These are phyloP conservation scores for Atlantisia rogersi DNA, from an alignment of 2,113 vertebrate species.

Conservation along the genomic window DNA sequence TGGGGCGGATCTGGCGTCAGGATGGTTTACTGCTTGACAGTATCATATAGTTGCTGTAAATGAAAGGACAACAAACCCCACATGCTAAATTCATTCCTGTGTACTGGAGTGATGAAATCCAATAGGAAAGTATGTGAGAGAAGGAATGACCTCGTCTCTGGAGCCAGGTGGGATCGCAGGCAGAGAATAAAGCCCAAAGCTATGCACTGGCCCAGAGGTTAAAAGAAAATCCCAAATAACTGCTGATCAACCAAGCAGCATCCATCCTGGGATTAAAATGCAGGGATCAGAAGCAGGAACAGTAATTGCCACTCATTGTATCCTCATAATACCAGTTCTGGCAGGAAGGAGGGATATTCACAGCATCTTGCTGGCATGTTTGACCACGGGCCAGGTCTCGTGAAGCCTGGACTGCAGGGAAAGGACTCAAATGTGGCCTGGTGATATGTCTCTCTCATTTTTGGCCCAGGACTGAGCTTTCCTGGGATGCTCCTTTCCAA, in stretches of 20 bases:
- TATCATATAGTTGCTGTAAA: neutral
- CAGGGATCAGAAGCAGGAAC: neutral
- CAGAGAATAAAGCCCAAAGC: neutral
- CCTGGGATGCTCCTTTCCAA: neutral
- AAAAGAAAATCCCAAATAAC: neutral
- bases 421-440: neutral
- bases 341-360: neutral
- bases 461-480: neutral
- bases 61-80: neutral
- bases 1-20: neutral
- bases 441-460: neutral
- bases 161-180: neutral
- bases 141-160: neutral
- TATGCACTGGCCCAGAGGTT: neutral
- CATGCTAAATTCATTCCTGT: neutral
- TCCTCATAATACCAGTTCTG: neutral
- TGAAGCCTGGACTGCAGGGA: neutral
- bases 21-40: neutral
- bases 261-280: accelerated
- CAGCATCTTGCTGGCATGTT: neutral
- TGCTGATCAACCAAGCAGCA: neutral
- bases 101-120: neutral
- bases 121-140: neutral
- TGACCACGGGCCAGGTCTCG: neutral
- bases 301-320: neutral